A percentile compares a stretch with the other conserved stretches of the same genome.
phyloP scores from a whole-genome alignment of 2,113 vertebrate genomes.

The Hippocampus abdominalis region DNA sequence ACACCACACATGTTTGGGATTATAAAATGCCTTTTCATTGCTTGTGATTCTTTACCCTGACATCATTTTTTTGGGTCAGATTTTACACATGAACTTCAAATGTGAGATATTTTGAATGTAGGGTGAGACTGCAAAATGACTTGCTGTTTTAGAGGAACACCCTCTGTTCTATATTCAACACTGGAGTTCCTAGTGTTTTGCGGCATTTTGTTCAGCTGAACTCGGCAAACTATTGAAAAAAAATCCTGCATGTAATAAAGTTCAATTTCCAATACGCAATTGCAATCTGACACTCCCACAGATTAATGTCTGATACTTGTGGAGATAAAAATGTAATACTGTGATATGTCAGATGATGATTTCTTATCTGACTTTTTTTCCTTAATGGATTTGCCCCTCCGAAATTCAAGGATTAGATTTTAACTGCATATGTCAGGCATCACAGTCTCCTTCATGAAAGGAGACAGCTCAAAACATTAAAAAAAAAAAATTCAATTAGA shows the following conservation, averaged over 20 bases:
- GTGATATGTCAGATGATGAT: slow-evolving; percentile 39
- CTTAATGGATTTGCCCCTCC: slow-evolving; percentile 6
- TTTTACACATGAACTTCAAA: no score
- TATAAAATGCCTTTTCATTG: no score
- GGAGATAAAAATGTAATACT: slow-evolving; percentile 39
- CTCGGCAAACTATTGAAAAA: not conserved
- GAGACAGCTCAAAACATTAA: not conserved
- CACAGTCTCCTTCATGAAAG: not conserved
- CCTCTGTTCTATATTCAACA: not conserved
- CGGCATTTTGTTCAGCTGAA: not conserved
- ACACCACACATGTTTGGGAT: no score
- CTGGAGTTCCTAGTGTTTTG: not conserved
- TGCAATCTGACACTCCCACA: slow-evolving; percentile 16
- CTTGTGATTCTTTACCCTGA: no score
- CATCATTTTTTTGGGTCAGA: no score
- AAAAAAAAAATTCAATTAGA: not conserved
- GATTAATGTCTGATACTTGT: slow-evolving; percentile 42
- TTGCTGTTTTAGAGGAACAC: not conserved
- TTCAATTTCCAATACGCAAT: slow-evolving; percentile 13
- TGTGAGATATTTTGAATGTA: no score
- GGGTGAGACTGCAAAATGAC: not conserved
- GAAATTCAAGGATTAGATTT: slow-evolving; percentile 27
- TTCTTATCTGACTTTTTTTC: slow-evolving; percentile 43
- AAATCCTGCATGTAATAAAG: slow-evolving; percentile 13
- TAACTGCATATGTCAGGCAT: slow-evolving; percentile 28